A percentile compares a stretch with the other conserved stretches of the same genome.
These are phyloP conservation scores for Ariolimax columbianus DNA, from an alignment of 2,888 invertebrate species.

Conservation along the genomic window DNA sequence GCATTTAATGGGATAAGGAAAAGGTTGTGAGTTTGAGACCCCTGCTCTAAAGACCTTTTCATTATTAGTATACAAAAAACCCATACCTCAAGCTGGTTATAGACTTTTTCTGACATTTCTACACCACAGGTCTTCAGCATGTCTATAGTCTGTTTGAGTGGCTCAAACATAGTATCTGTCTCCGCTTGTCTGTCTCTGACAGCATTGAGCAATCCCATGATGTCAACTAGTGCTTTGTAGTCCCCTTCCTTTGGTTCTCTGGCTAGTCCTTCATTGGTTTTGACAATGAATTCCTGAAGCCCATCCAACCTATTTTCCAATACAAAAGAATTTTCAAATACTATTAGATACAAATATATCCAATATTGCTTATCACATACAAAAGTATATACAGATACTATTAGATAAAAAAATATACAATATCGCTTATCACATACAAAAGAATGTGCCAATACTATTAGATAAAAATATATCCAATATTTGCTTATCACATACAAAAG, in stretches of 20 bases:
- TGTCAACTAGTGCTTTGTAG: slow-evolving; percentile 90
- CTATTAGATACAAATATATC: no score
- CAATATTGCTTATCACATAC: no score
- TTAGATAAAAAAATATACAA: no score
- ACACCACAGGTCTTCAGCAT: slow-evolving; percentile 94
- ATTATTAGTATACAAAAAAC: background rate
- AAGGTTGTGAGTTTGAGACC: no score
- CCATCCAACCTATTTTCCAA: slow-evolving; percentile 88
- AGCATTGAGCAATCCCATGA: slow-evolving; percentile 94
- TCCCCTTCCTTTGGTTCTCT: slow-evolving; percentile 91
- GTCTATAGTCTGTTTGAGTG: slow-evolving; percentile 94
- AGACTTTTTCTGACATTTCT: slow-evolving; percentile 97
- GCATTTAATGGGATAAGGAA: no score
- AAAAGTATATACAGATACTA: no score
- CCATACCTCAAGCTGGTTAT: slow-evolving; percentile 87
- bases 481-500: no score
- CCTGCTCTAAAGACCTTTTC: no score
- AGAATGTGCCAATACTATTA: no score
- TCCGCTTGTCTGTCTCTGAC: slow-evolving; percentile 92
- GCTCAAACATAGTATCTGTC: slow-evolving; percentile 97
- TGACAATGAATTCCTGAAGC: slow-evolving; percentile 90
- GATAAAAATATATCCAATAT: no score
- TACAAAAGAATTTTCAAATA: no score
- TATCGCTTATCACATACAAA: no score
- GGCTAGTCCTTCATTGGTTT: slow-evolving; percentile 91